Evolutionary conservation across 2,888 invertebrate genomes (phyloP), one percentile per base, ranked within the genome.

Genomic region (Nephrotoma guestfalica): DNA sequence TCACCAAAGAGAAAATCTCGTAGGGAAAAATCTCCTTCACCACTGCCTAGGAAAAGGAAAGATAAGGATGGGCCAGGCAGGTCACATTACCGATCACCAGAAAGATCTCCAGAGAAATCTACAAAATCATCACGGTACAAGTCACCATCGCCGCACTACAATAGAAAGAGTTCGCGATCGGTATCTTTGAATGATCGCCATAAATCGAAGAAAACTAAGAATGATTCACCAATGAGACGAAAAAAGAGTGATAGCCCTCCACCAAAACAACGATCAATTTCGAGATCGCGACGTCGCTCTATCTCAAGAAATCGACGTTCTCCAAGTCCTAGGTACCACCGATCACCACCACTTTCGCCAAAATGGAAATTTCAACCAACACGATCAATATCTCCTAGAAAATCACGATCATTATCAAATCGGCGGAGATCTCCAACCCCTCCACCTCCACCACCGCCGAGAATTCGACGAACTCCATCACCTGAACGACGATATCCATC

Each of bases 341-440:
- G 41, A 86, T 88, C 86, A 84, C 86, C 11, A 4, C 57, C 43
- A 40, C 40, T 41, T 9, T 86, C 83, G 1, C 86, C 84, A 41
- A 13, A 89, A 0, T 87, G 89, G 41, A 87, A 85, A 30, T 9
- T 9, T 71, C 71, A 51, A 87, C 45, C 88, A 88, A 0, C 88
- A 88, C 41, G 87, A 86, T 87, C 88, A 47, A 86, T 87, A n/a
- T 86, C 30, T 9, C 71, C 71, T 71, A 71, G 71, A 30, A 71
- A 71, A 71, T 71, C 71, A 11, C 71, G 71, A 71, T 71, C 71
- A 71, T 30, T 30, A 9, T 71, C 71, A 18, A 30, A 71, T 71
- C 30, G 71, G 9, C 6, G 71, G 30, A 71, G 71, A 71, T 71
- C 71, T 18, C 71, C 71, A 30, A 71, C 30, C 9, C 30, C 71